Base-by-base conservation (phyloP, 1,140 invertebrate genomes). In the Eupristina koningsbergeri region DNA sequence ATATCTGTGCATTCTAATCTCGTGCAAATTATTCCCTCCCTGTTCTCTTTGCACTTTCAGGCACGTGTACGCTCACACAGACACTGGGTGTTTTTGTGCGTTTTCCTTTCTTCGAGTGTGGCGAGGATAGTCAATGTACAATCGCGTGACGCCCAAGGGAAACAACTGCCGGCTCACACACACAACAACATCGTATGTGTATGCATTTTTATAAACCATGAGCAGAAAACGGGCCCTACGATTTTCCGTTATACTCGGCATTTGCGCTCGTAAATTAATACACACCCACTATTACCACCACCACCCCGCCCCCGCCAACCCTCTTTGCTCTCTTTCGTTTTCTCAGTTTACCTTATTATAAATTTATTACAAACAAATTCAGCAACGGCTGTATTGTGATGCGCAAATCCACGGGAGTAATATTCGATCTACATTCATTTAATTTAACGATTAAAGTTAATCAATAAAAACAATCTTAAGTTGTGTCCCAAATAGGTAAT, bases 171-270 rank as follows among this genome's bases (percentile, higher is more conserved):
- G 47, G 63, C 29, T 34, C 63, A 41, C 19, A 26, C 41, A 45
- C n/a, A 26, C 73, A 47, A 69, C 0, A 31, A 36, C 74, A 26
- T 34, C 61, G n/a, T 19, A 39, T 45, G 58, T 76, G 39, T 79
- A 19, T 74, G 39, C 15, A 79, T 58, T 73, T 75, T 74, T 58
- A 80, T 80, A 84, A 76, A 81, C 80, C 71, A 73, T 47, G 61
- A 80, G 79, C 45, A 73, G 61, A 84, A 81, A 84, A 84, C 79
- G 83, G 83, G 71, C 81, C 83, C 79, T 64, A 36, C 6, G 45
- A 80, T 80, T 84, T 77, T 81, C 83, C 83, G 78, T 84, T 84
- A 84, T 45, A 36, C 17, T 67, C 15, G 31, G 17, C 34, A 34
- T 3, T 67, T 36, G 64, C 36, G 31, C 19, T 67, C 45, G 15